phyloP scores from a whole-genome alignment of 2,113 vertebrate genomes.

The Ondatra zibethicus region DNA sequence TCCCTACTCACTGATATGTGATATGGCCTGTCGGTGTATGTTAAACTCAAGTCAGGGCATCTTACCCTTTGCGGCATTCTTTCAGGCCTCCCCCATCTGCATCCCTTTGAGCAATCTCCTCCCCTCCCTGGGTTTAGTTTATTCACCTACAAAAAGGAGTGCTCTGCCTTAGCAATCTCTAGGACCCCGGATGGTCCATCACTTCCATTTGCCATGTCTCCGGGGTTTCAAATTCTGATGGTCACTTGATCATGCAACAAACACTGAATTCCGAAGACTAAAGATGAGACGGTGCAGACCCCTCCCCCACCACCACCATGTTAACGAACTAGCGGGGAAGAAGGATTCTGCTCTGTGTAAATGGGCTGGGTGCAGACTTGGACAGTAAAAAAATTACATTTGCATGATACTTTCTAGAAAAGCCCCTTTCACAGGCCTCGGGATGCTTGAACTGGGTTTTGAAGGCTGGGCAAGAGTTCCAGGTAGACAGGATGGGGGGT shows the following conservation, averaged over 20 bases:
- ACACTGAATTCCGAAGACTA: not conserved
- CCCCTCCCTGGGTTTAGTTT: conserved; percentile 22
- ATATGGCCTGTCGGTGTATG: not conserved
- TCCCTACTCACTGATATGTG: not conserved
- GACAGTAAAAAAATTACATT: not conserved
- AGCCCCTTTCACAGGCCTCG: not conserved
- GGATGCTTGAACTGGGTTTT: conserved; percentile 15
- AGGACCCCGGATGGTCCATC: not conserved
- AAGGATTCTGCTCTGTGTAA: not conserved
- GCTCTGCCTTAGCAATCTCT: not conserved
- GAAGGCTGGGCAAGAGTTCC: not conserved
- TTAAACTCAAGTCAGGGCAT: not conserved
- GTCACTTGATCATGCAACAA: not conserved
- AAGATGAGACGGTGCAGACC: not conserved
- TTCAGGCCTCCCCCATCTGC: not conserved
- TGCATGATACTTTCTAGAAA: not conserved
- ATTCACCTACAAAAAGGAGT: not conserved
- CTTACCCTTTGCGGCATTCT: not conserved
- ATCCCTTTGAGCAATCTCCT: not conserved
- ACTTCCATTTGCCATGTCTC: not conserved
- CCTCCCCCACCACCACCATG: no score
- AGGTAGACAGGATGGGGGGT: not conserved
- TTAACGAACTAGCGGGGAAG: not conserved
- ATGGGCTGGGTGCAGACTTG: not conserved
- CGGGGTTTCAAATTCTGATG: not conserved